phyloP scores from a whole-genome alignment of 1,140 invertebrate genomes.

The Drosophila orosa region DNA sequence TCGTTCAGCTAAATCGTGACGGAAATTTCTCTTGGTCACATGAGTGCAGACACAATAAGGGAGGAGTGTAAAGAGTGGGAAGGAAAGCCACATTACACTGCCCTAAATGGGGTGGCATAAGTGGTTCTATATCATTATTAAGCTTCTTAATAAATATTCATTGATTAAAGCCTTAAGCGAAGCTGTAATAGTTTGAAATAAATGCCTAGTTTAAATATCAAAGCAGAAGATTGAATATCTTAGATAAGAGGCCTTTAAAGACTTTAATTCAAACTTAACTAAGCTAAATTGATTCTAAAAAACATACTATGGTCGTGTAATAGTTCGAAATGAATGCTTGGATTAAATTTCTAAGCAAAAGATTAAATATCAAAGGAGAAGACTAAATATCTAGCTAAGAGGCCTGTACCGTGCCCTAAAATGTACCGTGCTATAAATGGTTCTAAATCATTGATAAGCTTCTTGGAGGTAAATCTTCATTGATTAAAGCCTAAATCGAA shows the following conservation, averaged over 20 bases:
- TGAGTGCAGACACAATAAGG: conserved; percentile 4
- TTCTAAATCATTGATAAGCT: background rate
- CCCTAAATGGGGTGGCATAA: conserved; percentile 4
- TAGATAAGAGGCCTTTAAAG: no score
- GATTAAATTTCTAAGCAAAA: no score
- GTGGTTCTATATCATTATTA: background rate
- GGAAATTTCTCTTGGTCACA: conserved; percentile 71
- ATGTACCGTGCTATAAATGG: background rate
- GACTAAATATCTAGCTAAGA: no score
- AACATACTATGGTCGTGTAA: no score
- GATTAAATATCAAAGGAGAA: no score
- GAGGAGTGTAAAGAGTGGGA: conserved; percentile 1
- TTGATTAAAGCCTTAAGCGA: background rate
- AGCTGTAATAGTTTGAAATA: background rate
- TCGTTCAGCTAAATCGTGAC: conserved; percentile 64
- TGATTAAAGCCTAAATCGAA: no score
- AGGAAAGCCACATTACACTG: conserved; percentile 24
- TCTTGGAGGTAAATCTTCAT: background rate
- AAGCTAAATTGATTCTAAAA: background rate
- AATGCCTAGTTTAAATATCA: no score
- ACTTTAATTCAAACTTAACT: no score
- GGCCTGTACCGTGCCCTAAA: no score
- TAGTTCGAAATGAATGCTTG: no score
- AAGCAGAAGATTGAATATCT: no score
- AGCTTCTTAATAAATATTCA: background rate